Percentiles rank a stretch among this genome's conserved stretches.
Conservation (phyloP, 2,888 invertebrate genomes). For the Drosophila affinis region DNA sequence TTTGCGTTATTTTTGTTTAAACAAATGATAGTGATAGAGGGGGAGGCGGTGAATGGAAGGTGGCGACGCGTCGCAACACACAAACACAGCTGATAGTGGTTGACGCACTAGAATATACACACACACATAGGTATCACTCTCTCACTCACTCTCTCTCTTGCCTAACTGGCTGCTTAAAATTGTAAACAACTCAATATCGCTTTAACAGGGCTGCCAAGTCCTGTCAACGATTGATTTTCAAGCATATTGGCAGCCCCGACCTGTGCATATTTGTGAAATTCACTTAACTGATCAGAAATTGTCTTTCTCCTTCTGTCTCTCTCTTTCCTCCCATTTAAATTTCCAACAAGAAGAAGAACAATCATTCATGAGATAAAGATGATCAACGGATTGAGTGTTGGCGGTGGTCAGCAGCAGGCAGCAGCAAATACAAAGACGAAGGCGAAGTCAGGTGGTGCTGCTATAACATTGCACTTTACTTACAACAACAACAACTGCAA, state of each 20-base stretch:
- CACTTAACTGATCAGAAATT: slow-evolving; percentile 24
- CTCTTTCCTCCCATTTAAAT: slow-evolving; percentile 34
- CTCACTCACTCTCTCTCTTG: slow-evolving; percentile 39
- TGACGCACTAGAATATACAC: slow-evolving; percentile 10
- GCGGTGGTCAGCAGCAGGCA: slow-evolving; percentile 56
- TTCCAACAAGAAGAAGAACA: slow-evolving; percentile 9
- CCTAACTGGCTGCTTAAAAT: slow-evolving; percentile 38
- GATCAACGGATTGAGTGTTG: slow-evolving; percentile 63
- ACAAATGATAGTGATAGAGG: slow-evolving; percentile 8
- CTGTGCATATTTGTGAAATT: slow-evolving; percentile 65
- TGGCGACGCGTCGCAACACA: slow-evolving; percentile 51
- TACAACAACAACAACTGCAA: slow-evolving; percentile 43
- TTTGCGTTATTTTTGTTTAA: slow-evolving; percentile 23
- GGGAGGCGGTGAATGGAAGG: slow-evolving; percentile 43
- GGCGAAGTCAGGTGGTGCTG: slow-evolving; percentile 42
- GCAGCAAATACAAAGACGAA: slow-evolving; percentile 14
- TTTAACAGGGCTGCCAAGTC: slow-evolving; percentile 59
- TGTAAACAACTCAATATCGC: slow-evolving; percentile 65
- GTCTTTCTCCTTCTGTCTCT: slow-evolving; percentile 28
- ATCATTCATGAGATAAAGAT: slow-evolving; percentile 37
- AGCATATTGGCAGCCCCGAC: slow-evolving; percentile 56
- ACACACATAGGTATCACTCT: slow-evolving; percentile 4
- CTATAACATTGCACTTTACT: slow-evolving; percentile 62
- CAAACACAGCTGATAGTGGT: slow-evolving; percentile 62
- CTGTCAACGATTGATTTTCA: slow-evolving; percentile 25